Conservation (phyloP, 2,797 vertebrate genomes). For the Acrossocheilus wenchowensis region DNA sequence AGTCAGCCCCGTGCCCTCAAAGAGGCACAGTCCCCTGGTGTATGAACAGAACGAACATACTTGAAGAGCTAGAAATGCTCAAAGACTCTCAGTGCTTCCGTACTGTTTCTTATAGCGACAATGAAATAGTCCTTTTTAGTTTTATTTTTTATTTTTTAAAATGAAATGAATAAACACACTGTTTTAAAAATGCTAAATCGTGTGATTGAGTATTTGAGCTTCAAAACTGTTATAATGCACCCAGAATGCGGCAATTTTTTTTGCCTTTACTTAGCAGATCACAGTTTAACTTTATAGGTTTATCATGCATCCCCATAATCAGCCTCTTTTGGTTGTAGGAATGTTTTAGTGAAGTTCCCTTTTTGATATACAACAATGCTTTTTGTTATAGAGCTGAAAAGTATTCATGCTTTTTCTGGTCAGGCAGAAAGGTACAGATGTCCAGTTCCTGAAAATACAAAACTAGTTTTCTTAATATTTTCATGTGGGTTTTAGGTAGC, state of each 20-base stretch:
- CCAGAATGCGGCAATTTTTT: background rate
- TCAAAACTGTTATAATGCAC: background rate
- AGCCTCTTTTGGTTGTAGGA: background rate
- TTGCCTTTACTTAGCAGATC: background rate
- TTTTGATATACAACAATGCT: background rate
- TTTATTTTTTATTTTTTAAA: conserved; percentile 80
- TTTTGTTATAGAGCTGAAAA: background rate
- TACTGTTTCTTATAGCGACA: conserved; percentile 92
- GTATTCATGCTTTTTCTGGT: background rate
- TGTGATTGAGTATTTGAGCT: background rate
- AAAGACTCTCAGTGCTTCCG: conserved; percentile 97
- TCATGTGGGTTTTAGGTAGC: too few relatives aligned
- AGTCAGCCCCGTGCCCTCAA: conserved; percentile 61
- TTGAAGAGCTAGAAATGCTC: conserved; percentile 95
- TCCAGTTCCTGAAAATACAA: background rate
- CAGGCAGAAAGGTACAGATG: background rate
- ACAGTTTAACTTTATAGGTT: background rate
- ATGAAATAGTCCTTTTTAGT: conserved; percentile 87
- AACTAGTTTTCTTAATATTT: too few relatives aligned
- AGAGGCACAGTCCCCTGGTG: conserved; percentile 65
- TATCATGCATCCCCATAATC: background rate
- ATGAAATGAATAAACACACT: conserved; percentile 83
- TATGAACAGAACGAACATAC: conserved; percentile 88
- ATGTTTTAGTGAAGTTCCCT: background rate
- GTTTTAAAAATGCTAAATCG: conserved; percentile 79